Conservation (phyloP, 2,797 vertebrate genomes). For the Spinus olivaceus region DNA sequence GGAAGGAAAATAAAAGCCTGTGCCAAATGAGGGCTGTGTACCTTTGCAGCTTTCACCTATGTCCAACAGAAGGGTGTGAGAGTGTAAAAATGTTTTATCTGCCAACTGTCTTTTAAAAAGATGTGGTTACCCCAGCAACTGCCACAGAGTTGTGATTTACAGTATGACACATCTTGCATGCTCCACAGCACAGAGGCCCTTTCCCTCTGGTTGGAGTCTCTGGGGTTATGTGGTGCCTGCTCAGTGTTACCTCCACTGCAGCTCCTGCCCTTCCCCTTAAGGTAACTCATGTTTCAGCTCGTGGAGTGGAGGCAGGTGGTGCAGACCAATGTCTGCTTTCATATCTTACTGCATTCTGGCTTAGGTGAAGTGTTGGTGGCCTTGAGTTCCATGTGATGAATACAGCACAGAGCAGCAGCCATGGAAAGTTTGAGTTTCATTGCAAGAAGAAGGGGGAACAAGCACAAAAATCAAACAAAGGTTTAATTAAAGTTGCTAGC, state of each 20-base stretch:
- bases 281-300: background rate
- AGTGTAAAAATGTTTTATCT: background rate
- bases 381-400: background rate
- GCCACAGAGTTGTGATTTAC: background rate
- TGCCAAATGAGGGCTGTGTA: background rate
- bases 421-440: background rate
- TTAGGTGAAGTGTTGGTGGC: background rate
- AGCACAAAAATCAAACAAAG: background rate
- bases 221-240: background rate
- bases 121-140: slow-evolving; percentile 30
- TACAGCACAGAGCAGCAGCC: rapidly evolving
- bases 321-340: background rate
- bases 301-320: background rate
- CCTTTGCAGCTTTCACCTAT: background rate
- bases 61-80: background rate
- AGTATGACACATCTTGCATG: background rate
- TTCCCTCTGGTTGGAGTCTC: background rate
- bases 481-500: background rate
- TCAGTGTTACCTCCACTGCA: background rate
- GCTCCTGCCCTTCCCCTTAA: background rate
- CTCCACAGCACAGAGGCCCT: background rate
- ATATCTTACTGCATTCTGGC: background rate
- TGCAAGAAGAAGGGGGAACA: background rate
- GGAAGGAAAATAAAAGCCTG: background rate
- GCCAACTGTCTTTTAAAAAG: background rate